Percentiles rank a stretch among this genome's conserved stretches.
phyloP scores from a whole-genome alignment of 2,113 vertebrate species.

The Lagopus muta region DNA sequence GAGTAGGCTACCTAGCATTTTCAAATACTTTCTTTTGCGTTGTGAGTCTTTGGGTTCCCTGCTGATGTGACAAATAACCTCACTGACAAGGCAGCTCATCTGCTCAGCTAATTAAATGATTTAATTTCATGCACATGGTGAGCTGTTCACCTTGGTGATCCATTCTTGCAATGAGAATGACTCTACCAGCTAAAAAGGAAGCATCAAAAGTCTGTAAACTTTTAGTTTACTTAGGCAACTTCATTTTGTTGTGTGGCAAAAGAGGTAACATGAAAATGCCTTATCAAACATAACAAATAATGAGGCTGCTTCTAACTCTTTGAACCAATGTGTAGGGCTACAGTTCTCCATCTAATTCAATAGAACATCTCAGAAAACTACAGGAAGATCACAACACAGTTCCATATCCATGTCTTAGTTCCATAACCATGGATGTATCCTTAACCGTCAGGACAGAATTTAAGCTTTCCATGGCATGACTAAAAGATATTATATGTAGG shows the following conservation, averaged over 20 bases:
- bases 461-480: neutral
- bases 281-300: neutral
- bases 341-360: neutral
- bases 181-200: neutral
- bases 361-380: neutral
- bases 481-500: neutral
- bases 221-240: neutral
- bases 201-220: neutral
- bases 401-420: no score
- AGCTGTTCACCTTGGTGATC: neutral
- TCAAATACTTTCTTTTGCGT: neutral
- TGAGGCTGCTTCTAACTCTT: neutral
- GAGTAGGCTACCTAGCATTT: conserved; percentile 40
- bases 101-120: neutral
- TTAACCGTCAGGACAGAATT: neutral
- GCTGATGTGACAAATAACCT: neutral
- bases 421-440: no score
- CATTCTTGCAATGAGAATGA: neutral
- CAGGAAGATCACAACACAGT: neutral
- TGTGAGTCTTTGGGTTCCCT: neutral
- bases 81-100: neutral
- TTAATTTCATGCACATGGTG: neutral
- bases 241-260: neutral
- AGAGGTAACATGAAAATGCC: neutral
- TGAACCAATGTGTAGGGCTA: neutral